phyloP scores from a whole-genome alignment of 1,140 invertebrate genomes.

The Drosophila micromelanica region DNA sequence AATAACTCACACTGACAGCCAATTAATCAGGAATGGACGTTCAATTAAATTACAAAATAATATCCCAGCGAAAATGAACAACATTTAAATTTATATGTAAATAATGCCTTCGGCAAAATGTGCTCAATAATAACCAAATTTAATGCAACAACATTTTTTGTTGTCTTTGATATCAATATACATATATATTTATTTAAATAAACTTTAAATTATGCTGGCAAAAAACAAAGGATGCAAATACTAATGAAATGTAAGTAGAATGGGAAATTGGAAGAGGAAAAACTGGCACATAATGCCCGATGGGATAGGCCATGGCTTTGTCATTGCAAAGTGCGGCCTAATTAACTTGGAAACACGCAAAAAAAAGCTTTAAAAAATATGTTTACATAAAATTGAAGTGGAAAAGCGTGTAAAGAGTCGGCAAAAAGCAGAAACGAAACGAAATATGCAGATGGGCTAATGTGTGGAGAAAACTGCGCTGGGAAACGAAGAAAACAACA shows the following conservation, averaged over 20 bases:
- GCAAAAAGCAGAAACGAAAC: conserved; percentile 38
- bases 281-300: conserved; percentile 43
- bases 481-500: conserved; percentile 54
- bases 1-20: conserved; percentile 78
- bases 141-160: conserved; percentile 60
- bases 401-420: conserved; percentile 68
- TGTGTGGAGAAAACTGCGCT: conserved; percentile 57
- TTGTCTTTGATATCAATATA: conserved; percentile 41
- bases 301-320: conserved; percentile 53
- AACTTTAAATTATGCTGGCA: conserved; percentile 51
- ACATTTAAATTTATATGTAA: conserved; percentile 37
- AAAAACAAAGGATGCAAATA: conserved; percentile 38
- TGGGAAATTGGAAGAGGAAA: conserved; percentile 31
- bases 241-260: conserved; percentile 24
- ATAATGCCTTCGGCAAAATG: conserved; percentile 55
- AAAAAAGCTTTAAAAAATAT: conserved; percentile 70
- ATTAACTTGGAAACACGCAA: conserved; percentile 66
- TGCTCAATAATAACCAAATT: conserved; percentile 59
- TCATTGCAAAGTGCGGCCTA: conserved; percentile 57
- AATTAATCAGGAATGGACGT: conserved; percentile 83
- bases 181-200: conserved; percentile 35
- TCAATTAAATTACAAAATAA: conserved; percentile 81
- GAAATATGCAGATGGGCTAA: conserved; percentile 49
- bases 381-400: conserved; percentile 68
- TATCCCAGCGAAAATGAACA: conserved; percentile 37